phyloP scores from a whole-genome alignment of 2,797 vertebrate species.

The Chelmon rostratus region DNA sequence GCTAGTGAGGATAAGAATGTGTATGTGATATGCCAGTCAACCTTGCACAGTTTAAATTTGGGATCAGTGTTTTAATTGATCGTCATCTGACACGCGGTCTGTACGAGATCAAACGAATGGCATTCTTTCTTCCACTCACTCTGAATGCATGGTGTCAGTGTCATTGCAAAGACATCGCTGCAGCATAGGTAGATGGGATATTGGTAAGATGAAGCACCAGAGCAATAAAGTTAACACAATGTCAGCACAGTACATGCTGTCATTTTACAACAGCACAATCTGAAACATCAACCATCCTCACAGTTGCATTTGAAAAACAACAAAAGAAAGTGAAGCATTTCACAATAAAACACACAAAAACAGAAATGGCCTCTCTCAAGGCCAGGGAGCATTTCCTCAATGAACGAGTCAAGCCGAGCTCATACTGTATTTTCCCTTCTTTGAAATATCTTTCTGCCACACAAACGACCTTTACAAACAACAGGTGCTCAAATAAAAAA shows the following conservation, averaged over 20 bases:
- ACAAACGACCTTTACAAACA: conserved; percentile 46
- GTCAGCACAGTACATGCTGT: neutral
- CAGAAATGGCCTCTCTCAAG: conserved; percentile 33
- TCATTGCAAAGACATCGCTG: conserved; percentile 4
- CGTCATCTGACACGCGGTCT: conserved; percentile 3
- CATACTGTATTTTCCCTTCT: conserved; percentile 29
- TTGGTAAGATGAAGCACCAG: neutral
- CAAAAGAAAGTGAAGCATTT: conserved; percentile 35
- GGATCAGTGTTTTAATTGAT: conserved; percentile 25
- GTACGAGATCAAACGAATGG: conserved; percentile 16
- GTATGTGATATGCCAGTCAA: neutral
- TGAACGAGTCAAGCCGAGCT: conserved; percentile 45
- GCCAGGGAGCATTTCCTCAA: conserved; percentile 33
- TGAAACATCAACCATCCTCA: conserved; percentile 9
- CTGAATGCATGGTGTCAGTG: conserved; percentile 6
- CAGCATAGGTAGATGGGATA: conserved; percentile 1
- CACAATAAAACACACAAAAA: conserved; percentile 33
- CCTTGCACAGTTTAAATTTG: neutral
- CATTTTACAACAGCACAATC: neutral
- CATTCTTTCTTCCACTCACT: conserved; percentile 4
- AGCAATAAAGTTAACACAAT: conserved; percentile 14
- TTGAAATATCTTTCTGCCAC: conserved; percentile 44
- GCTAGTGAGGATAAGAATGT: neutral
- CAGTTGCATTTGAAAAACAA: conserved; percentile 25
- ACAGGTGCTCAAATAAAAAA: conserved; percentile 44